Evolutionary conservation across 2,113 vertebrate genomes (phyloP).

Genomic region (Microcebus tavaratra): DNA sequence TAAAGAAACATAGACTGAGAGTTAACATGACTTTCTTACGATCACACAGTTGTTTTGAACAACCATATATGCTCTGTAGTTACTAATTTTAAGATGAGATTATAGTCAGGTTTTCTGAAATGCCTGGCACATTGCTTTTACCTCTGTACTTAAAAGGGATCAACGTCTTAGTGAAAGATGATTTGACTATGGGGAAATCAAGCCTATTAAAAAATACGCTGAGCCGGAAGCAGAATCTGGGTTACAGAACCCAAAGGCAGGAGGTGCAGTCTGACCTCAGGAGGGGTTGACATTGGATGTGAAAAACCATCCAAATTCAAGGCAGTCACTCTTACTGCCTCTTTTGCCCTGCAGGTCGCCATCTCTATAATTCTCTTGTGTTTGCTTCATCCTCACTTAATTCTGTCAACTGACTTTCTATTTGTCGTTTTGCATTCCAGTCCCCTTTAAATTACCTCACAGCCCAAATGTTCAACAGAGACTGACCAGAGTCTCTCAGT

Average conservation of each 20-base stretch:
- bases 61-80: neutral
- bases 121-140: neutral
- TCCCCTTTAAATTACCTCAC: neutral
- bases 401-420: neutral
- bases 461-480: neutral
- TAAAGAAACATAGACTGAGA: neutral
- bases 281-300: neutral
- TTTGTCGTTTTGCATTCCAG: neutral
- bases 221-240: neutral
- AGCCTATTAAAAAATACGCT: constrained; percentile 25
- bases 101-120: constrained; percentile 32
- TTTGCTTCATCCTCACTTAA: neutral
- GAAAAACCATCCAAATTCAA: neutral
- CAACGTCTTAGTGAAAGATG: neutral
- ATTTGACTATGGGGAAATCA: neutral
- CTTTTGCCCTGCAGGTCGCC: neutral
- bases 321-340: neutral
- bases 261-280: neutral
- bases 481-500: neutral
- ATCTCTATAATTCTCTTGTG: neutral
- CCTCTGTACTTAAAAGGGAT: neutral
- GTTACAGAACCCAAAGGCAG: neutral
- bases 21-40: neutral
- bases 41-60: neutral
- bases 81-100: constrained; percentile 36